phyloP scores from a whole-genome alignment of 2,888 invertebrate species.

The Nasonovia ribisnigri region DNA sequence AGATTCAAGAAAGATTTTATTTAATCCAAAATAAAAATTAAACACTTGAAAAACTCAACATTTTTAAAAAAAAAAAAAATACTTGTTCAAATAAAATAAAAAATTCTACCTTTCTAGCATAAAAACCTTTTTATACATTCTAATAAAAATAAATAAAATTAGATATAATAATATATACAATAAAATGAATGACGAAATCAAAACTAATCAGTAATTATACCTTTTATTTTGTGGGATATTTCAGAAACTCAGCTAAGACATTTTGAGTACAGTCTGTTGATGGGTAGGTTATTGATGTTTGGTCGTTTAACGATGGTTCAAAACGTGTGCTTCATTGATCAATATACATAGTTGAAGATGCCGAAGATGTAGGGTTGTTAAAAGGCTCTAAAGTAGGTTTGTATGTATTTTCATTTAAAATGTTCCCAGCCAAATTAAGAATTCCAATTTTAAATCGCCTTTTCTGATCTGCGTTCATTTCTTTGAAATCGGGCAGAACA shows the following conservation, averaged over 20 bases:
- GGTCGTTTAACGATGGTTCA: conserved; percentile 29
- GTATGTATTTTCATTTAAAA: conserved; percentile 19
- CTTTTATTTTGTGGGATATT: conserved; percentile 18
- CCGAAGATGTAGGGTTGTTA: conserved; percentile 14
- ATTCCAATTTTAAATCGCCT: conserved; percentile 36
- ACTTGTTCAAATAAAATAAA: too few relatives aligned
- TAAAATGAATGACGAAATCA: too few relatives aligned
- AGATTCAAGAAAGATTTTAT: too few relatives aligned
- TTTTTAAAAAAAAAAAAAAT: too few relatives aligned
- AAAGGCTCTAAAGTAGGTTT: neutral
- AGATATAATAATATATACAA: neutral
- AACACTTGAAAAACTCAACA: too few relatives aligned
- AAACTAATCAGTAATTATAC: conserved; percentile 15
- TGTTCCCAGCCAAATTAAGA: neutral
- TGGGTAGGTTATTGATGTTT: conserved; percentile 23
- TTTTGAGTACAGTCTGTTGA: conserved; percentile 1
- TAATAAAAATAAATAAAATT: conserved; percentile 15
- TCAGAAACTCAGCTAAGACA: conserved; percentile 18
- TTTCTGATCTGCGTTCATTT: conserved; percentile 40
- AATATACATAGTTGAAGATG: conserved; percentile 23
- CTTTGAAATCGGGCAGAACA: conserved; percentile 25
- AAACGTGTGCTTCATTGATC: conserved; percentile 18
- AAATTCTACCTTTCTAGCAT: too few relatives aligned
- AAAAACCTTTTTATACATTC: too few relatives aligned
- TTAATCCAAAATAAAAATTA: too few relatives aligned